phyloP scores from a whole-genome alignment of 2,113 vertebrate species.

The Spheniscus mendiculus region DNA sequence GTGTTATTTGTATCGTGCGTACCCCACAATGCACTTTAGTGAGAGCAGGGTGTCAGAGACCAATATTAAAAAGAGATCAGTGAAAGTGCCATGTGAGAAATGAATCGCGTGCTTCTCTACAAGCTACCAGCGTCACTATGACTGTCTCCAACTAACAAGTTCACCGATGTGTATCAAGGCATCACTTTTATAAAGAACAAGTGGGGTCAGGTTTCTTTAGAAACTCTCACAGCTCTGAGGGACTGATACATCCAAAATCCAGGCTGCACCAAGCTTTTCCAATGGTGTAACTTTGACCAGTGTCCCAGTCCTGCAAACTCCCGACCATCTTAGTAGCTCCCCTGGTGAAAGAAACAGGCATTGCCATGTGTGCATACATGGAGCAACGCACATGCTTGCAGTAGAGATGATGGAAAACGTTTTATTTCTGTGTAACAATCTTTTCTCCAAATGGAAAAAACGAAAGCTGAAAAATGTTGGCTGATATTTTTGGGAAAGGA shows the following conservation, averaged over 20 bases:
- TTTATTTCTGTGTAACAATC: not conserved
- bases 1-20: not conserved
- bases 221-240: slow-evolving; percentile 1
- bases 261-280: not conserved
- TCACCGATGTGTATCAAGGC: slow-evolving; percentile 14
- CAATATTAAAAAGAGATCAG: not conserved
- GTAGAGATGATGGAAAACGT: not conserved
- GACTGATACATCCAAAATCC: not conserved
- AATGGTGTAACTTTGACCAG: not conserved
- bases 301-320: not conserved
- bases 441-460: not conserved
- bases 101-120: not conserved
- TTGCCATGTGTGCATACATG: accelerated
- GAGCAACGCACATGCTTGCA: not conserved
- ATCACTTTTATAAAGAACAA: slow-evolving; percentile 32
- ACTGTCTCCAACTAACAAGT: slow-evolving; percentile 8
- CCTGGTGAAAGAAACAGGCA: not conserved
- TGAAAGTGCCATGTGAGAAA: not conserved
- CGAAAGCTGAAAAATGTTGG: not conserved
- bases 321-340: accelerated
- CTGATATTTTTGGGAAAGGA: not conserved
- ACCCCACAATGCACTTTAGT: not conserved
- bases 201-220: not conserved
- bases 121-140: not conserved
- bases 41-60: not conserved